Base-by-base conservation (phyloP, 2,113 vertebrate genomes). In the Passer domesticus region DNA sequence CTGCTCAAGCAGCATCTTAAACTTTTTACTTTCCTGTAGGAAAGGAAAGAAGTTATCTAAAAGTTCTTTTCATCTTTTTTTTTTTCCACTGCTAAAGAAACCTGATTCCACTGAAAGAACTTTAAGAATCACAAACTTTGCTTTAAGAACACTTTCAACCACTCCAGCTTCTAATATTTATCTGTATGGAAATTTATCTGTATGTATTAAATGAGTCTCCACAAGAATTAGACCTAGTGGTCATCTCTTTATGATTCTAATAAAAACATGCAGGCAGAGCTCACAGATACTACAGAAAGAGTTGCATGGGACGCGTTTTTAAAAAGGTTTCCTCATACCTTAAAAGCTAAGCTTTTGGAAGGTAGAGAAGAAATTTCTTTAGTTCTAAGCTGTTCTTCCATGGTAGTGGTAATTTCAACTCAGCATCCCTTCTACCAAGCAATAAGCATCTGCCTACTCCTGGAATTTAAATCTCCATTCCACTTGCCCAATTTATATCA, bases 301-400 rank as follows among this genome's bases (percentile, higher is more conserved):
- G 19, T 44, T 2, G 4, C 2, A 31, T 1, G 23, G 23, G 24
- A 16, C 5, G 44, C 0, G 0, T 31, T 66, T 93, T 66, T 58
- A 3, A 37, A 55, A 28, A 79, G 7, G 6, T 60, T 85, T 90
- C 39, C 69, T 83, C 15, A 17, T 13, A 63, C 21, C 9, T 66
- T 43, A 63, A 37, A 44, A 85, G 49, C 13, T 63, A 21, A 39
- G 18, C 8, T 69, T 90, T 87, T 52, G 69, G 25, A 90, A 76
- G 23, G 4, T 6, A 74, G 33, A 74, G 66, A 44, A 62, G 6
- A 37, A 47, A 33, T 55, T 13, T 78, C 16, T 68, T 75, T 27
- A 69, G 25, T 27, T 87, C 68, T 72, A 87, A 80, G 14, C 9
- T 44, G 12, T 10, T 25, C 9, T 60, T 85, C 31, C 27, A 33